Base-by-base conservation (phyloP, 2,113 vertebrate species). In the Equus quagga region DNA sequence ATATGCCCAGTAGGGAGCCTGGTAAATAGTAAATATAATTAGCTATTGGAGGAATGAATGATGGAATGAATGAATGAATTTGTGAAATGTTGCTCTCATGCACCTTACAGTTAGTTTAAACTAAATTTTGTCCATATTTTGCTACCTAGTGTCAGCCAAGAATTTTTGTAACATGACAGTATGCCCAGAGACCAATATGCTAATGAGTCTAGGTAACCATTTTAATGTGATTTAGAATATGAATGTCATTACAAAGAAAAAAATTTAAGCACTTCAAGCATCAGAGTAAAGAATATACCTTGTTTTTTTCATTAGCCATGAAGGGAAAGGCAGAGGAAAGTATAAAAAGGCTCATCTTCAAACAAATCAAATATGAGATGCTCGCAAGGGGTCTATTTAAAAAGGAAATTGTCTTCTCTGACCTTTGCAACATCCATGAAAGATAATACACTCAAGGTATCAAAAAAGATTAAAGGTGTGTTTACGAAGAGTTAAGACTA, bases 331-430 rank as follows among this genome's bases (percentile, higher is more conserved):
- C 54, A 81, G 15, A 91, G 14, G 6, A 76, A 93, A 93, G 24
- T 41, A 81, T 96, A 94, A 92, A 92, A 95, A 92, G 58, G 7
- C 78, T 97, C 87, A 58, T 82, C 91, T 90, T 94, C 54, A 73
- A 87, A 88, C 92, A 98, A 96, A 97, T 96, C 69, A 96, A 97
- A 96, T 95, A 76, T 41, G 70, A 95, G 79, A 88, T 28, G 19
- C 72, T 93, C 7, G 0, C 79, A 72, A 73, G 65, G 49, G 41
- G 62, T 95, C 82, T 96, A 67, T 97, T 97, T 96, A 95, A 81
- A 97, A 90, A 98, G 97, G 94, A 97, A 97, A 98, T 96, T 98
- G 95, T 96, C 79, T 97, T 94, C 49, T 84, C 31, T 97, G 98
- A 97, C 97, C 97, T 98, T 98, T 98, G 80, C 70, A 83, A 94